Base-by-base conservation (phyloP, 2,797 vertebrate genomes). In the Vultur gryphus region DNA sequence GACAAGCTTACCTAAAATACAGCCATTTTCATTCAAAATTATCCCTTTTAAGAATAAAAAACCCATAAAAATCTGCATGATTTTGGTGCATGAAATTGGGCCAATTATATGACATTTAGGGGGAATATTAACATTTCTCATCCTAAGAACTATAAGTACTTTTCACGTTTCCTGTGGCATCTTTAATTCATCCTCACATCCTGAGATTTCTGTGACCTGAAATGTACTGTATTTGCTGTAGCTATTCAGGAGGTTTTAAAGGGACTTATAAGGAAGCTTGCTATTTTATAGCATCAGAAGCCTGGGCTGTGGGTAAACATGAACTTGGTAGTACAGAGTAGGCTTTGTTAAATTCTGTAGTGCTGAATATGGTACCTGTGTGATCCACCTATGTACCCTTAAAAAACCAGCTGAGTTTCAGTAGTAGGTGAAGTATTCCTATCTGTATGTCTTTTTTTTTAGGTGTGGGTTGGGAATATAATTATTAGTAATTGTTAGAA, bases 21-120 rank as follows among this genome's bases (percentile, higher is more conserved):
- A 78, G 26, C 33, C 37, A 84, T 94, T 95, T 94, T 86, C 9
- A 76, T 77, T 86, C 25, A 76, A 77, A 96, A 84, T 85, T 28
- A 85, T 78, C 18, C 67, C 52, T 94, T 93, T 93, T 48, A 78
- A 58, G 14, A 87, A 78, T 57, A 65, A 89, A 88, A 4, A 1
- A 0, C 9, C 10, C 9, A 57, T 77, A 79, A 88, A 90, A 86
- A 64, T 49, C 59, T 49, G 4, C 49, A 54, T 75, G 11, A 69
- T 87, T 90, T 70, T 75, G 65, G n/a, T 83, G 49, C 39, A 75
- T 43, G 35, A 90, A 87, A 71, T 54, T 37, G 61, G 25, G 25
- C 23, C 35, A 54, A 67, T 95, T 95, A 61, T 49, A 29, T 73
- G 55, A 75, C 39, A 72, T 95, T 83, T 84, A 90, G 49, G 29